Evolutionary conservation across 2,797 vertebrate genomes (phyloP), one percentile per base, ranked within the genome.

Genomic region (Falco naumanni): DNA sequence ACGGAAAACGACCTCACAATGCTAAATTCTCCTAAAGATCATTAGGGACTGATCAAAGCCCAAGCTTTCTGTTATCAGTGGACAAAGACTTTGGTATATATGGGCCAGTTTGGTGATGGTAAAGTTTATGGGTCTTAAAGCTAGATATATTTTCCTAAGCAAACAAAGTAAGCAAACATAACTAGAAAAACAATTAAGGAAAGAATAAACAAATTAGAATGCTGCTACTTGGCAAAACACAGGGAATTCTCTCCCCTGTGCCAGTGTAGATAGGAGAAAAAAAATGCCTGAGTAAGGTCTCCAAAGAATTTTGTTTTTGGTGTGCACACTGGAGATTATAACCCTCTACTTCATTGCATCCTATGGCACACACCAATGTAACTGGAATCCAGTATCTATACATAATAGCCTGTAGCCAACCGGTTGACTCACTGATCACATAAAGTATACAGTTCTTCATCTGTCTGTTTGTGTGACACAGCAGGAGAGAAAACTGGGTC

Each of bases 401-500:
- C 31, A 29, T 26, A 65, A 80, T 5, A 84, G 37, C 72, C 9
- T 15, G 50, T 31, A 78, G 78, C n/a, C 37, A 74, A 47, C n/a
- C 18, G 37, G 33, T 59, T 25, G 57, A 80, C 41, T 72, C 45
- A 45, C 43, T 43, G 54, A 47, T 86, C 65, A 34, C 18, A 61
- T 64, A 72, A 29, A 77, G 25, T 11, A 18, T 17, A 53, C 26
- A 37, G 16, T 69, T 83, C 78, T 80, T 8, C 50, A 59, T 33
- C 71, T 75, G 34, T 71, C 56, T 70, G 10, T 60, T 48, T 22
- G 9, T 71, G 53, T 91, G 68, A 85, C 68, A 71, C 50, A 64
- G 57, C 64, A 87, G 71, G 72, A 25, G 41, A 95, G 82, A 78
- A 92, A 95, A 92, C 91, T 89, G 82, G 84, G 87, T 95, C 82